These are phyloP conservation scores for Bathynomus jamesi DNA, from an alignment of 1,140 invertebrate genomes.

Conservation along the genomic window DNA sequence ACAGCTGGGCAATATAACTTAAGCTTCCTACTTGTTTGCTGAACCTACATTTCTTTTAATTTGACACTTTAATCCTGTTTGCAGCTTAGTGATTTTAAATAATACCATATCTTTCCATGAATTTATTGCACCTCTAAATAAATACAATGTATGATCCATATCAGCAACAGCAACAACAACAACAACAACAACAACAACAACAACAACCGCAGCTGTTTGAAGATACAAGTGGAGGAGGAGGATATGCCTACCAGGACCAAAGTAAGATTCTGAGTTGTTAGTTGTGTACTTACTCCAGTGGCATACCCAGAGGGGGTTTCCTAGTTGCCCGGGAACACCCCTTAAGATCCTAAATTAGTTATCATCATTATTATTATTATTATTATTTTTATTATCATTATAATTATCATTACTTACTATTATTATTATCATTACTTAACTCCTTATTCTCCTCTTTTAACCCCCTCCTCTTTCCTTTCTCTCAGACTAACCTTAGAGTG, in stretches of 20 bases:
- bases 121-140: too few relatives aligned
- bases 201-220: slow-evolving; percentile 33
- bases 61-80: too few relatives aligned
- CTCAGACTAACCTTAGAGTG: too few relatives aligned
- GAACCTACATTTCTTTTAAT: too few relatives aligned
- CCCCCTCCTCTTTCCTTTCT: too few relatives aligned
- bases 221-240: slow-evolving; percentile 26
- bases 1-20: too few relatives aligned
- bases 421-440: background rate
- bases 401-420: background rate
- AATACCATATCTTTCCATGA: too few relatives aligned
- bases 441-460: background rate
- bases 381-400: background rate
- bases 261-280: slow-evolving; percentile 5
- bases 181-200: slow-evolving; percentile 18
- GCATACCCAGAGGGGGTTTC: too few relatives aligned
- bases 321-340: background rate
- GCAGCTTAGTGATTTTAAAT: too few relatives aligned
- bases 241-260: slow-evolving; percentile 24
- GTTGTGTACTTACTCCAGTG: background rate
- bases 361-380: background rate
- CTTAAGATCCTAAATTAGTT: too few relatives aligned
- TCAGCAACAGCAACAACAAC: too few relatives aligned
- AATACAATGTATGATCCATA: background rate
- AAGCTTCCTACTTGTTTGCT: too few relatives aligned